Conservation (phyloP, 2,113 vertebrate species). For the Mandrillus leucophaeus region DNA sequence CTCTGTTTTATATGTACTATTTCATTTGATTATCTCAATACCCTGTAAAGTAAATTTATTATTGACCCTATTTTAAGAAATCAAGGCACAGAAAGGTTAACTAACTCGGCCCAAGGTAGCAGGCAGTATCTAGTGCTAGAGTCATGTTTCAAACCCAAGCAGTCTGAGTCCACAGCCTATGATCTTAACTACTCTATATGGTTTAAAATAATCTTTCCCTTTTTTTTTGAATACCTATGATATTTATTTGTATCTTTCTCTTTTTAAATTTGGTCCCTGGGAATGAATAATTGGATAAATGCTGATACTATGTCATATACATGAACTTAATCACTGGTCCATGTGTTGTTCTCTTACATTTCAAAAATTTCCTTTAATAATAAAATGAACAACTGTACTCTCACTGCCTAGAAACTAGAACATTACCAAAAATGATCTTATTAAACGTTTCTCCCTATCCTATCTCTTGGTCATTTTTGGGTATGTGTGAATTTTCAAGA, state of each 20-base stretch:
- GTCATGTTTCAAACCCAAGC: background rate
- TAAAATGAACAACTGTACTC: background rate
- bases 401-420: background rate
- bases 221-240: background rate
- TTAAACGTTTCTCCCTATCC: background rate
- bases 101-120: background rate
- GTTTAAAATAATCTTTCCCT: background rate
- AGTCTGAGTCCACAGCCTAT: background rate
- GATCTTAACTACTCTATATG: background rate
- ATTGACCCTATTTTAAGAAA: background rate
- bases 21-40: background rate
- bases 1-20: background rate
- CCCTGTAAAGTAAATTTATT: background rate
- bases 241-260: background rate
- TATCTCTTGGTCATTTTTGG: background rate
- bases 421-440: background rate
- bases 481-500: background rate
- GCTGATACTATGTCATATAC: background rate
- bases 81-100: background rate
- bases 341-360: background rate
- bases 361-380: slow-evolving; percentile 2
- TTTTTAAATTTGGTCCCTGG: background rate
- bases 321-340: background rate
- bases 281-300: background rate
- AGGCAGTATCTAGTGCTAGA: background rate